Percentiles rank a stretch among this genome's conserved stretches.
phyloP scores from a whole-genome alignment of 1,140 invertebrate genomes.

The Leptinotarsa undecemlineata region DNA sequence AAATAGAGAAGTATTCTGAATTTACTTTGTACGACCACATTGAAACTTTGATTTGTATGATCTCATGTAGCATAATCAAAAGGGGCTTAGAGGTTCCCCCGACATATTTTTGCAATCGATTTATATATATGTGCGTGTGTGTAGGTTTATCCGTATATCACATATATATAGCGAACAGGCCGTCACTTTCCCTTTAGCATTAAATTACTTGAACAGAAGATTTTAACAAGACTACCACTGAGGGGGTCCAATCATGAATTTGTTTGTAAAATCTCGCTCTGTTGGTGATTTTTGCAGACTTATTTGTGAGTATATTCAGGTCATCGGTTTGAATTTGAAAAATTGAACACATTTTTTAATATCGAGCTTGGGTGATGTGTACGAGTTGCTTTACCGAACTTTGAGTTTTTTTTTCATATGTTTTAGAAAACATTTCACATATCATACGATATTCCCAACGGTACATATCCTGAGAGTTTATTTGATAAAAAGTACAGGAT shows the following conservation, averaged over 20 bases:
- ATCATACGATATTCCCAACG: too few relatives aligned
- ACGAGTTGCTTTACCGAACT: too few relatives aligned
- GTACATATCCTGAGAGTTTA: too few relatives aligned
- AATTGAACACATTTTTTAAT: too few relatives aligned
- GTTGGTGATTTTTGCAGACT: too few relatives aligned
- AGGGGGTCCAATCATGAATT: not conserved
- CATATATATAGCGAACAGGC: conserved; percentile 14
- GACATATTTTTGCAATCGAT: conserved; percentile 50
- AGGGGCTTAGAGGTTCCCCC: conserved; percentile 38
- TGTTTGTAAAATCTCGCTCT: not conserved
- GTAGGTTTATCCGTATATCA: conserved; percentile 24
- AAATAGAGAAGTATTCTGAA: not conserved
- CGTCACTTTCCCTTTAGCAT: conserved; percentile 21
- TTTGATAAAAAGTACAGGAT: too few relatives aligned
- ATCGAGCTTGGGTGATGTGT: too few relatives aligned
- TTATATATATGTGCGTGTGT: conserved; percentile 37
- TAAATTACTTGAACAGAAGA: conserved; percentile 15
- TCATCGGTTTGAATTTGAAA: too few relatives aligned
- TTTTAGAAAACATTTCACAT: too few relatives aligned
- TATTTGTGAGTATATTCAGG: too few relatives aligned
- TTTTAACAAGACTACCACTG: not conserved
- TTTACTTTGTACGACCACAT: conserved; percentile 2
- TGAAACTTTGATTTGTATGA: conserved; percentile 36
- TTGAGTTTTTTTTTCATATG: too few relatives aligned
- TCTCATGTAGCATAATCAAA: conserved; percentile 49